phyloP scores from a whole-genome alignment of 2,888 invertebrate genomes.

The Eucriotettix oculatus region DNA sequence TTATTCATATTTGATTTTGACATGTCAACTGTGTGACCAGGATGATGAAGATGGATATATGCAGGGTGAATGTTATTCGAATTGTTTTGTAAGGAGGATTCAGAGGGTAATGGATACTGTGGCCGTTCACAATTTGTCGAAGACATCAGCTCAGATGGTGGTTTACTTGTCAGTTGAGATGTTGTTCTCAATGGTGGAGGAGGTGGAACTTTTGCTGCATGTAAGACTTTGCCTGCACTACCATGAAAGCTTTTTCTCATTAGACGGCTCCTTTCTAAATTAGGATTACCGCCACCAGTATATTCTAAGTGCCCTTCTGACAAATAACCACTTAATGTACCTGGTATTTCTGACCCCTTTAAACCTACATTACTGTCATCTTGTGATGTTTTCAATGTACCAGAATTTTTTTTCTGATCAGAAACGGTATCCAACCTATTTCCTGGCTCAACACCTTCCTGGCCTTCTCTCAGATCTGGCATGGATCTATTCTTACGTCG shows the following conservation, averaged over 20 bases:
- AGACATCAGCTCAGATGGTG: conserved; percentile 25
- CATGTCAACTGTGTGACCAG: neutral
- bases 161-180: conserved; percentile 57
- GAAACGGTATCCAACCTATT: conserved; percentile 13
- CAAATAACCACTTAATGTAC: conserved; percentile 57
- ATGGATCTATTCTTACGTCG: conserved; percentile 77
- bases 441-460: conserved; percentile 19
- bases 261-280: conserved; percentile 67
- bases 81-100: neutral
- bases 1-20: neutral
- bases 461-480: conserved; percentile 78
- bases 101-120: neutral
- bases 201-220: conserved; percentile 69
- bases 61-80: neutral
- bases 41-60: neutral
- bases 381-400: conserved; percentile 11
- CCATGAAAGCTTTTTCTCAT: conserved; percentile 83
- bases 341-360: conserved; percentile 23
- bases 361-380: conserved; percentile 62
- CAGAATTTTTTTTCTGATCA: conserved; percentile 11
- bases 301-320: conserved; percentile 79
- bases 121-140: conserved; percentile 5
- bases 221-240: conserved; percentile 63
- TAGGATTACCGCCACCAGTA: conserved; percentile 39
- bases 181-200: conserved; percentile 67